Evolutionary conservation across 2,888 invertebrate species (phyloP).

Genomic region (Drosophila merina): DNA sequence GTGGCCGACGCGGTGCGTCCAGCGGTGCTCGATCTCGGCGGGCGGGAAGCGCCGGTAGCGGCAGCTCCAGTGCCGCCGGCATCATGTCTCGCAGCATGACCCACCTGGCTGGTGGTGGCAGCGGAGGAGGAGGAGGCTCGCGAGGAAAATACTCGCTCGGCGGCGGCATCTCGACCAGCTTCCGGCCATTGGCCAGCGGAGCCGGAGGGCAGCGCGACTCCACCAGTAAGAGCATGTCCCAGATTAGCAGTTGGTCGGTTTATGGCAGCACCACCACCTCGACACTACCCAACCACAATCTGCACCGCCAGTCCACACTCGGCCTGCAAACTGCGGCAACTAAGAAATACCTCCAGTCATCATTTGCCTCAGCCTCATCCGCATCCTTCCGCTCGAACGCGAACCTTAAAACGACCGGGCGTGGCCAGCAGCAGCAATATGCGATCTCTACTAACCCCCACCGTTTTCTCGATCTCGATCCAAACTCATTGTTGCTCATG

Average conservation of each 20-base stretch:
- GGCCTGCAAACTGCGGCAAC: conserved; percentile 82
- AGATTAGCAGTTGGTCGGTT: conserved; percentile 82
- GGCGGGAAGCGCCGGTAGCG: conserved; percentile 44
- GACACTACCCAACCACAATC: conserved; percentile 59
- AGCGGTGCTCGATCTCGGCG: conserved; percentile 37
- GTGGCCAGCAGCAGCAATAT: conserved; percentile 83
- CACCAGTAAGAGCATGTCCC: conserved; percentile 85
- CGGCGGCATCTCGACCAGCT: conserved; percentile 80
- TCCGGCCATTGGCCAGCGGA: conserved; percentile 80
- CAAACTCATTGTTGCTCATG: conserved; percentile 83
- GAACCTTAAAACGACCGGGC: conserved; percentile 70
- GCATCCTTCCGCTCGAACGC: conserved; percentile 59
- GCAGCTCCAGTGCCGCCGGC: conserved; percentile 55
- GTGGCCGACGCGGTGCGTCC: conserved; percentile 46
- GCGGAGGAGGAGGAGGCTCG: conserved; percentile 18
- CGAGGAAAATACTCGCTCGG: conserved; percentile 77
- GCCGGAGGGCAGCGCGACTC: conserved; percentile 81
- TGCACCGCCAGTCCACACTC: conserved; percentile 80
- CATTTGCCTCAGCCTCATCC: conserved; percentile 78
- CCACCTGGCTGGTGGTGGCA: conserved; percentile 85
- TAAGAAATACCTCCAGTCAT: conserved; percentile 84
- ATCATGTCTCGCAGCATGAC: conserved; percentile 89
- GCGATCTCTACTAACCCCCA: conserved; percentile 78
- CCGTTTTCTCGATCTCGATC: conserved; percentile 81
- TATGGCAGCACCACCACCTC: conserved; percentile 64